Percentiles rank a stretch among this genome's conserved stretches.
Evolutionary conservation across 2,113 vertebrate genomes (phyloP).

Genomic region (Choloepus hoffmanni): DNA sequence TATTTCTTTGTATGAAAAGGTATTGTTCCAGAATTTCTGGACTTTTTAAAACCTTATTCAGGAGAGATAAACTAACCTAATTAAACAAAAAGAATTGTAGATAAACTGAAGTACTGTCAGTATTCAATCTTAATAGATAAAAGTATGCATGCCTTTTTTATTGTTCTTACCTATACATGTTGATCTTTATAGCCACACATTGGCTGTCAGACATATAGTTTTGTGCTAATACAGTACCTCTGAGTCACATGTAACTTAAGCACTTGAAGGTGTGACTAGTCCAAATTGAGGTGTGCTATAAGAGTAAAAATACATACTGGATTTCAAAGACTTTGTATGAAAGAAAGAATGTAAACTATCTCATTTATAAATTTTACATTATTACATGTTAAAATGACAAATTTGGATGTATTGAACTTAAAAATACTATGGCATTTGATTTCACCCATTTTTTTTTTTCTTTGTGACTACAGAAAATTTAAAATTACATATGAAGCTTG

Average conservation of each 20-base stretch:
- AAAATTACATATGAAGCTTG: neutral
- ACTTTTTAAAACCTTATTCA: conserved; percentile 52
- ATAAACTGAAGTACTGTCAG: neutral
- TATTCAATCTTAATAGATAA: neutral
- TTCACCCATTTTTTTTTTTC: neutral
- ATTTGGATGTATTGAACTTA: conserved; percentile 1
- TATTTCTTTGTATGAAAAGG: neutral
- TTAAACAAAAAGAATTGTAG: conserved; percentile 35
- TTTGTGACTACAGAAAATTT: neutral
- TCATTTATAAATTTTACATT: neutral
- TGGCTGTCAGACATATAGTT: neutral
- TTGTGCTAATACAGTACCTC: neutral
- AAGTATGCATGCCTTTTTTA: neutral
- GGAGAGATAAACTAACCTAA: neutral
- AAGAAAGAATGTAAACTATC: conserved; percentile 35
- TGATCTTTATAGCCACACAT: neutral
- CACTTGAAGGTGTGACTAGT: neutral
- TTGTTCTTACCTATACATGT: neutral
- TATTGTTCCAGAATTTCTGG: conserved; percentile 38
- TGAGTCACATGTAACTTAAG: neutral
- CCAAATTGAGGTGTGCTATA: neutral
- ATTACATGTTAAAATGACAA: conserved; percentile 7
- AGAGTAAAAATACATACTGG: neutral
- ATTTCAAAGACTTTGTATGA: conserved; percentile 19
- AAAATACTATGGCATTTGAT: neutral